phyloP scores from a whole-genome alignment of 2,888 invertebrate species.

The Lamproptera curius region DNA sequence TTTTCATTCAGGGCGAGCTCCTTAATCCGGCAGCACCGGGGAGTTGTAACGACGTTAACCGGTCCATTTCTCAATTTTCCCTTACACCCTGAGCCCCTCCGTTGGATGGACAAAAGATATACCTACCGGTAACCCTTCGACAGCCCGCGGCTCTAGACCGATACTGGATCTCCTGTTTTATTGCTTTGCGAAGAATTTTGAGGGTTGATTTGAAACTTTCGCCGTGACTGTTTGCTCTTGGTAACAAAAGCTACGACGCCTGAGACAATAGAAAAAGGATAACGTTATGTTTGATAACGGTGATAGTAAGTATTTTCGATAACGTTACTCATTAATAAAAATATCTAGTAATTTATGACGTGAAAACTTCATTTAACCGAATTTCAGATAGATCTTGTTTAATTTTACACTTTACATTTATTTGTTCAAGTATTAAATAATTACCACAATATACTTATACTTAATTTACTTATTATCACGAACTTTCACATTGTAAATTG shows the following conservation, averaged over 20 bases:
- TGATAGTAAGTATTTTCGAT: no score
- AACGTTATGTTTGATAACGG: not conserved
- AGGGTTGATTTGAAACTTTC: conserved; percentile 20
- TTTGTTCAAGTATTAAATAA: no score
- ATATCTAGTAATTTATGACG: no score
- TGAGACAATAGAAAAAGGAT: not conserved
- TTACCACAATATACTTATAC: no score
- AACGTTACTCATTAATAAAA: no score
- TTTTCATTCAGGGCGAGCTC: conserved; percentile 61
- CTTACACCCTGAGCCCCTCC: conserved; percentile 50
- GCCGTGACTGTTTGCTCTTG: conserved; percentile 1
- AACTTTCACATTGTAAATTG: no score
- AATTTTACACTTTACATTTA: no score
- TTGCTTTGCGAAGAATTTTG: conserved; percentile 56
- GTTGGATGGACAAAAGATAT: conserved; percentile 62
- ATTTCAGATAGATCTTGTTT: no score
- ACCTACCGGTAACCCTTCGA: conserved; percentile 52
- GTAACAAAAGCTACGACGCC: not conserved
- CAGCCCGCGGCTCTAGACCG: conserved; percentile 51
- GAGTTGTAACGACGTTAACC: conserved; percentile 73
- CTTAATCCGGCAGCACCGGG: conserved; percentile 55
- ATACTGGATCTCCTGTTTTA: conserved; percentile 56
- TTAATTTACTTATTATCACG: no score
- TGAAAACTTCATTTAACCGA: no score
- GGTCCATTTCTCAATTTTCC: conserved; percentile 78